Evolutionary conservation across 2,797 vertebrate species (phyloP).

Genomic region (Lagorchestes hirsutus): DNA sequence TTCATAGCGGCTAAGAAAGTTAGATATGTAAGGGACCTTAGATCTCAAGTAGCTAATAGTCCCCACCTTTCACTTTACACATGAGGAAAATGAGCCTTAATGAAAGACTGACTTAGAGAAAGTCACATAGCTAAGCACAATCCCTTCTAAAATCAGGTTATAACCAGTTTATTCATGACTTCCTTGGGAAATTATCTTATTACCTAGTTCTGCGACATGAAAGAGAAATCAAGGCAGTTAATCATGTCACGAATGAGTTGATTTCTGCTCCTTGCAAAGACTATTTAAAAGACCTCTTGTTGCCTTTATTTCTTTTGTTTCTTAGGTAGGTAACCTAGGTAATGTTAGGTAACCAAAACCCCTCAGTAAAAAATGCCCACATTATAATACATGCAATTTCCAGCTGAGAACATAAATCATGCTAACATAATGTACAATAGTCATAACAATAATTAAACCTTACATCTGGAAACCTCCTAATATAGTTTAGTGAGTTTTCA

Average conservation of each 20-base stretch:
- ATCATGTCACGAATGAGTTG: neutral
- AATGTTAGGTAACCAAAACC: neutral
- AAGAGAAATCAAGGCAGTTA: neutral
- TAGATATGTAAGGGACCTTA: neutral
- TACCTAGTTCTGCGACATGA: neutral
- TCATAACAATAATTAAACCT: neutral
- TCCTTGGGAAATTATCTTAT: neutral
- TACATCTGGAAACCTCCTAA: neutral
- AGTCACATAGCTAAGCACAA: neutral
- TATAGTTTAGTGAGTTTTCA: neutral
- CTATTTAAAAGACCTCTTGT: neutral
- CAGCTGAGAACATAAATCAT: neutral
- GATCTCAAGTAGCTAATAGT: neutral
- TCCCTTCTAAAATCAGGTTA: neutral
- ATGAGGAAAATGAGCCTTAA: neutral
- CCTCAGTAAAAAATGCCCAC: neutral
- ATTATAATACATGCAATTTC: neutral
- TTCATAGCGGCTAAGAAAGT: neutral
- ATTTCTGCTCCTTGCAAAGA: neutral
- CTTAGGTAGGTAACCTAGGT: neutral
- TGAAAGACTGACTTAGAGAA: neutral
- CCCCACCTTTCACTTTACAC: neutral
- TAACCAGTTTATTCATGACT: neutral
- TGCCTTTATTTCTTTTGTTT: neutral
- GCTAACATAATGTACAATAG: neutral